Evolutionary conservation across 2,797 vertebrate genomes (phyloP).

Genomic region (Trematomus bernacchii): DNA sequence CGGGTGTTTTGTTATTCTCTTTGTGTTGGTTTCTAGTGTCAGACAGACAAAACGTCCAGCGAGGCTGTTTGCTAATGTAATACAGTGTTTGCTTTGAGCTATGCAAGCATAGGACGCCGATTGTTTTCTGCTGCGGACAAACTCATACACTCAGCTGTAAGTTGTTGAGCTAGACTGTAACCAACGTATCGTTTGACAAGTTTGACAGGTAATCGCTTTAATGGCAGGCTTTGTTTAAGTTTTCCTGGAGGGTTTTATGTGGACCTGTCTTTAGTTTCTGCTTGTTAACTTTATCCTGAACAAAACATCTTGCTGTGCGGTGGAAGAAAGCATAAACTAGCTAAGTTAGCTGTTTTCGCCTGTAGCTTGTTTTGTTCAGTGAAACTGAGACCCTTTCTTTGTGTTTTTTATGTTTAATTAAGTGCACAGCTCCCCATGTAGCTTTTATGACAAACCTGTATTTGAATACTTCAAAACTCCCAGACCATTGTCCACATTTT

Average conservation of each 20-base stretch:
- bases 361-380: constrained; percentile 30
- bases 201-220: background rate
- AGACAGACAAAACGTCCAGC: constrained; percentile 59
- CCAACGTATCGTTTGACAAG: background rate
- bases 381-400: constrained; percentile 13
- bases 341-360: constrained; percentile 26
- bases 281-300: constrained; percentile 65
- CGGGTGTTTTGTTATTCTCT: constrained; percentile 20
- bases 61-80: constrained; percentile 72
- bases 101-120: constrained; percentile 61
- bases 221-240: background rate
- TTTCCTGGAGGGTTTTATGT: constrained; percentile 12
- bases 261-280: constrained; percentile 32
- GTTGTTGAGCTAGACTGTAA: constrained; percentile 38
- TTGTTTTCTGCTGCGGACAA: constrained; percentile 72
- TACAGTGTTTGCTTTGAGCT: constrained; percentile 73
- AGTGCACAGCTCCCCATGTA: constrained; percentile 5
- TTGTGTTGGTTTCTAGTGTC: constrained; percentile 47
- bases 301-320: constrained; percentile 55
- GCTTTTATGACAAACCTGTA: background rate
- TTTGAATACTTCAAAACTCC: constrained; percentile 12
- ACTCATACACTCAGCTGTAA: constrained; percentile 58
- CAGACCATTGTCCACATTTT: background rate
- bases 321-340: constrained; percentile 30
- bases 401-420: constrained; percentile 19